Conservation (phyloP, 2,113 vertebrate genomes). For the Osmerus mordax region DNA sequence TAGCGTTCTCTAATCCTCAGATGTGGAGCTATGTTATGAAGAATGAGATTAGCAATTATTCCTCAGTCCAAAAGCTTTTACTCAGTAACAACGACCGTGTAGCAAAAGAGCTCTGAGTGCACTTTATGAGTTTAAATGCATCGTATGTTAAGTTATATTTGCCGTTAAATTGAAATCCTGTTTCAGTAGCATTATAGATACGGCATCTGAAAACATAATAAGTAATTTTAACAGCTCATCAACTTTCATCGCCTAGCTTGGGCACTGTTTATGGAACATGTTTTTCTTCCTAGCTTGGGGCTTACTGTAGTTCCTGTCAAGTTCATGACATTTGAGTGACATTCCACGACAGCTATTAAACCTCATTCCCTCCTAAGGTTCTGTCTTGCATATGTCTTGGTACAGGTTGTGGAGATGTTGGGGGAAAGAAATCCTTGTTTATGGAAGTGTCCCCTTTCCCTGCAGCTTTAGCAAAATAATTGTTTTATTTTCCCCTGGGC, state of each 20-base stretch:
- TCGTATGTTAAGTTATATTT: constrained; percentile 63
- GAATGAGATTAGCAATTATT: constrained; percentile 51
- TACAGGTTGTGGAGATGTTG: constrained; percentile 41
- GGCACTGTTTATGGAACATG: constrained; percentile 18
- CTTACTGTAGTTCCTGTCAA: constrained; percentile 52
- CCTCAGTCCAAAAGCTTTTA: constrained; percentile 37
- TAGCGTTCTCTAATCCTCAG: constrained; percentile 38
- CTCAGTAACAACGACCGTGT: constrained; percentile 47
- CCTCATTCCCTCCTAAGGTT: constrained; percentile 28
- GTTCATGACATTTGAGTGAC: constrained; percentile 59
- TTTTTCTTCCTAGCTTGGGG: constrained; percentile 35
- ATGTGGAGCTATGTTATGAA: constrained; percentile 43
- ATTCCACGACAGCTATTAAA: constrained; percentile 50
- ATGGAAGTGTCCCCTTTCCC: constrained; percentile 44
- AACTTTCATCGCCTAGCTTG: constrained; percentile 38
- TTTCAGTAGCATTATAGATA: constrained; percentile 62
- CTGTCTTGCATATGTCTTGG: constrained; percentile 33
- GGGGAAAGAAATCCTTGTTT: constrained; percentile 42
- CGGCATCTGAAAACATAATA: constrained; percentile 61
- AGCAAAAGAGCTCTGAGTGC: constrained; percentile 48
- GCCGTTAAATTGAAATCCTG: constrained; percentile 66
- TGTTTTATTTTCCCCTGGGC: constrained; percentile 61
- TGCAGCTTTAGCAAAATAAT: constrained; percentile 56
- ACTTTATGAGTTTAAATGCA: constrained; percentile 40
- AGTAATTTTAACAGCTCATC: constrained; percentile 67